A percentile compares a stretch with the other conserved stretches of the same genome.
These are phyloP conservation scores for Patella vulgata DNA, from an alignment of 1,140 invertebrate genomes.

Conservation along the genomic window DNA sequence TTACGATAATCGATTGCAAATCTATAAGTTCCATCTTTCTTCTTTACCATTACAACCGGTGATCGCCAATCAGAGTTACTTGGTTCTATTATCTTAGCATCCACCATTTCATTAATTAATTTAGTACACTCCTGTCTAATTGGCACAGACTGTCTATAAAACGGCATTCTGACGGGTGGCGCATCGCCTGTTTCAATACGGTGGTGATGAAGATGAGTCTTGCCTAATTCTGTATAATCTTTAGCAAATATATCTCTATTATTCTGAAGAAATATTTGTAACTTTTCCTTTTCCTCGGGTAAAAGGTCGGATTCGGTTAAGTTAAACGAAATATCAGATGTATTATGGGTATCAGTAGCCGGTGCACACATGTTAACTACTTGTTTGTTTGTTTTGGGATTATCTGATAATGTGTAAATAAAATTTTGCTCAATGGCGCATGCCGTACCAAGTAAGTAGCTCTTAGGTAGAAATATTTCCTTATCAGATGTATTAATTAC, in stretches of 20 bases:
- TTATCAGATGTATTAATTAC: too few species aligned
- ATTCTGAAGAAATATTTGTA: constrained; percentile 13
- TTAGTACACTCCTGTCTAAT: constrained; percentile 6
- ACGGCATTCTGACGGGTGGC: neutral
- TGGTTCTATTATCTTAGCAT: constrained; percentile 31
- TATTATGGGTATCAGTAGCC: neutral
- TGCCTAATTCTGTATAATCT: constrained; percentile 21
- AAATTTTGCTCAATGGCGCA: too few species aligned
- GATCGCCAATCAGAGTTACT: constrained; percentile 17
- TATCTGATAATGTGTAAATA: too few species aligned
- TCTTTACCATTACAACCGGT: constrained; percentile 34
- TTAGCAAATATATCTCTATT: constrained; percentile 27
- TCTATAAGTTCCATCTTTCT: constrained; percentile 25
- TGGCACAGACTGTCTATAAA: constrained; percentile 15
- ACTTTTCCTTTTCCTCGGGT: constrained; percentile 11
- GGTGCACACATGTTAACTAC: neutral
- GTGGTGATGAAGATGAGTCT: constrained; percentile 13
- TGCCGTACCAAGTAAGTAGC: neutral
- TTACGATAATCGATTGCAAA: constrained; percentile 33
- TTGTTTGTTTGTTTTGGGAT: neutral
- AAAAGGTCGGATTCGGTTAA: constrained; percentile 18
- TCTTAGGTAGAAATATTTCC: too few species aligned
- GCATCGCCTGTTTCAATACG: constrained; percentile 15
- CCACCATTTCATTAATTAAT: constrained; percentile 31
- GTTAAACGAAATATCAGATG: constrained; percentile 8